A percentile compares a stretch with the other conserved stretches of the same genome.
phyloP scores from a whole-genome alignment of 2,113 vertebrate species.

The Lepus timidus region DNA sequence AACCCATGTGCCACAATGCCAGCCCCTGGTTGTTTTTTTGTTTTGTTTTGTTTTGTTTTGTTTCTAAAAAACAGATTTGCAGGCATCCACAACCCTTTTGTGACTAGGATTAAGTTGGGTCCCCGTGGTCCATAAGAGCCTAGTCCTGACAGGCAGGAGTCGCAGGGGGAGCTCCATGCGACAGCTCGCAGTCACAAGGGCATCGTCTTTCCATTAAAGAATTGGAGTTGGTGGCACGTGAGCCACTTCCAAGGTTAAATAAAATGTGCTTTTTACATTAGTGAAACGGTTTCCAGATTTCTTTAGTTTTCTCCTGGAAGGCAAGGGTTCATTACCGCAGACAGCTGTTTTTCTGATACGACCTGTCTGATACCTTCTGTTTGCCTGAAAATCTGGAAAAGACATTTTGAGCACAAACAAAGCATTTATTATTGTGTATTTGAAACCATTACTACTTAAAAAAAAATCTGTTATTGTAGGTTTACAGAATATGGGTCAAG shows the following conservation, averaged over 20 bases:
- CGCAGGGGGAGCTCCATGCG: too few relatives aligned
- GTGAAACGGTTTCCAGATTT: neutral
- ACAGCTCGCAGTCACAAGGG: neutral
- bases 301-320: neutral
- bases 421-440: neutral
- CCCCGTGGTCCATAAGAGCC: neutral
- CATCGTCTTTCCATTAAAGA: neutral
- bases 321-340: neutral
- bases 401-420: slow-evolving; percentile 15
- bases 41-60: too few relatives aligned
- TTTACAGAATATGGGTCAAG: neutral
- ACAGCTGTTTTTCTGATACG: neutral
- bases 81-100: neutral
- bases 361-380: neutral
- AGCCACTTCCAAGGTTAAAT: slow-evolving; percentile 1
- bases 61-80: neutral
- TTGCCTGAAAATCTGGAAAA: slow-evolving; percentile 9
- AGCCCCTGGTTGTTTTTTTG: neutral
- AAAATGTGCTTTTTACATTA: neutral
- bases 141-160: neutral
- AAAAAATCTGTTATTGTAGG: neutral
- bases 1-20: too few relatives aligned
- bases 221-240: neutral
- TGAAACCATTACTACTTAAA: neutral
- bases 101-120: neutral